phyloP scores from a whole-genome alignment of 1,140 invertebrate species.

The Phymastichus coffea region DNA sequence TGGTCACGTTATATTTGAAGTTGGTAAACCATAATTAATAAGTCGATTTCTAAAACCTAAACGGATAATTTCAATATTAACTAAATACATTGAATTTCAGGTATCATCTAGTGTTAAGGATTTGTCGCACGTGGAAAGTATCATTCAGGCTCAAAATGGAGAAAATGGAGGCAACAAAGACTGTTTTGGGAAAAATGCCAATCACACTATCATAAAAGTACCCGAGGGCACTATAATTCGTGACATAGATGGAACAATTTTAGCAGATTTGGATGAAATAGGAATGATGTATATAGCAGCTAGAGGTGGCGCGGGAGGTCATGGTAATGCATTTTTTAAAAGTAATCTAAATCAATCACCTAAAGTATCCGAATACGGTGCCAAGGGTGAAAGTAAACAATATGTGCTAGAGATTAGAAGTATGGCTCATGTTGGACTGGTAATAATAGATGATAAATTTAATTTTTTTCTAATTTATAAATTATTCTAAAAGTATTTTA shows the following conservation, averaged over 20 bases:
- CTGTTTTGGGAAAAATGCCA: conserved; percentile 84
- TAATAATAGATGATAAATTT: conserved; percentile 45
- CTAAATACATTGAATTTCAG: conserved; percentile 37
- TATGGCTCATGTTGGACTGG: conserved; percentile 92
- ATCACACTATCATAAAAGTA: conserved; percentile 76
- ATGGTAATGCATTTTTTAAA: conserved; percentile 91
- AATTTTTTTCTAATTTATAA: neutral
- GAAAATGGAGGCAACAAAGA: conserved; percentile 74
- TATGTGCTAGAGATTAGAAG: conserved; percentile 84
- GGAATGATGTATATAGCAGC: conserved; percentile 89
- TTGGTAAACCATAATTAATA: conserved; percentile 38
- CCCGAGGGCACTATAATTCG: conserved; percentile 87
- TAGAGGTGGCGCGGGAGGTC: conserved; percentile 90
- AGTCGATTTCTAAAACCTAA: conserved; percentile 8
- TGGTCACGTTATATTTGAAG: conserved; percentile 92
- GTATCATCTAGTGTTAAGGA: conserved; percentile 69
- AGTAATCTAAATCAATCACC: conserved; percentile 81
- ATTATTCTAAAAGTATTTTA: conserved; percentile 16
- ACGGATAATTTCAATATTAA: conserved; percentile 1
- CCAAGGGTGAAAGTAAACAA: conserved; percentile 71
- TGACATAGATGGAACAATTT: conserved; percentile 60
- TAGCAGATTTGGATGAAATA: conserved; percentile 71
- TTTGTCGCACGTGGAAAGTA: conserved; percentile 66
- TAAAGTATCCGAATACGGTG: conserved; percentile 84
- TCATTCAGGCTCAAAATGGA: conserved; percentile 69